Percentiles rank a stretch among this genome's conserved stretches.
Evolutionary conservation across 1,140 invertebrate genomes (phyloP).

Genomic region (Delia radicum): DNA sequence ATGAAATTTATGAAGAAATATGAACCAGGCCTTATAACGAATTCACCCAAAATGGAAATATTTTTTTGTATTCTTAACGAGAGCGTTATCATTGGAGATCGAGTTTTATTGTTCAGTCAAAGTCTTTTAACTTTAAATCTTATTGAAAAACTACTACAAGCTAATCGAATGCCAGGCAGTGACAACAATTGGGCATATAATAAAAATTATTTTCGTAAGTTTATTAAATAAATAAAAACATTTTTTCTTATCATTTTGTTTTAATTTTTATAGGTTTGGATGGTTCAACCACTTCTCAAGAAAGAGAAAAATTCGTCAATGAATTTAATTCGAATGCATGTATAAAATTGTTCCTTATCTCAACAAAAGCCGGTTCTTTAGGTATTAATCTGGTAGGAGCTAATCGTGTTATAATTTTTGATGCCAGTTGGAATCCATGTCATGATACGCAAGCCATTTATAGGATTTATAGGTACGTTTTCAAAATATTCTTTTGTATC

Average conservation of each 20-base stretch:
- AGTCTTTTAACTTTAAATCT: conserved; percentile 94
- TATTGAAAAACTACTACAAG: conserved; percentile 93
- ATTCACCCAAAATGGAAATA: conserved; percentile 93
- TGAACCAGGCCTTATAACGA: conserved; percentile 83
- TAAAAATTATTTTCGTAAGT: conserved; percentile 88
- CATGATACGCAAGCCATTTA: conserved; percentile 99
- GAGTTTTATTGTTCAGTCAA: conserved; percentile 95
- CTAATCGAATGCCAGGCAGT: conserved; percentile 73
- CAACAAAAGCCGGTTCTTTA: conserved; percentile 92
- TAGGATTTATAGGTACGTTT: conserved; percentile 78
- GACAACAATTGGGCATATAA: conserved; percentile 82
- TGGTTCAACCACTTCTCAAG: conserved; percentile 90
- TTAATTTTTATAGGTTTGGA: conserved; percentile 69
- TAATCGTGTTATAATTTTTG: conserved; percentile 95
- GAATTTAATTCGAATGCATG: conserved; percentile 93
- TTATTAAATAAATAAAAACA: conserved; percentile 25
- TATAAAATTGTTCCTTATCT: conserved; percentile 92
- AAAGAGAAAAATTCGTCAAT: conserved; percentile 95
- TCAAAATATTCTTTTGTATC: neutral
- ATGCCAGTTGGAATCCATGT: conserved; percentile 99
- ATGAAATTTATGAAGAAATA: conserved; percentile 85
- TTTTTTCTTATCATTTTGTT: conserved; percentile 26
- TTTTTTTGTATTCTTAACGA: conserved; percentile 92
- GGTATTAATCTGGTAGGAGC: conserved; percentile 98
- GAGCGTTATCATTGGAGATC: conserved; percentile 82